Percentiles rank a stretch among this genome's conserved stretches.
Evolutionary conservation across 2,113 vertebrate genomes (phyloP).

Genomic region (Elachura formosa): DNA sequence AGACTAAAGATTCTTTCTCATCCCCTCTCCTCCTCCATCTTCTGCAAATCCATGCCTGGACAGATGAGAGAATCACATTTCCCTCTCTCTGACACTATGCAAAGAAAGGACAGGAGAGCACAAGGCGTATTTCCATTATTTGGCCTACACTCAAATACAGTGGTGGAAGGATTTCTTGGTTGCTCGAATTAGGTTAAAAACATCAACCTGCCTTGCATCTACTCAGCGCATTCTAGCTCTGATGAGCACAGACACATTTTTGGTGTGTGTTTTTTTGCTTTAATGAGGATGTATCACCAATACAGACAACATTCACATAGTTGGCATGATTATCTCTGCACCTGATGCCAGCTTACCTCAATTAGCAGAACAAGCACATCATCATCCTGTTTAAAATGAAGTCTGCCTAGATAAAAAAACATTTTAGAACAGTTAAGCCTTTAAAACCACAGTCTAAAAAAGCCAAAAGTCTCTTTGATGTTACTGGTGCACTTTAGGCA

Average conservation of each 20-base stretch:
- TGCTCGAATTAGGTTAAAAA: background rate
- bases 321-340: background rate
- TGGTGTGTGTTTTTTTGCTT: background rate
- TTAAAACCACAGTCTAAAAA: background rate
- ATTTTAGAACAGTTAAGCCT: background rate
- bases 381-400: background rate
- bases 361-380: background rate
- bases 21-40: rapidly evolving
- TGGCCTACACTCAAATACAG: background rate
- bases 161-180: background rate
- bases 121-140: background rate
- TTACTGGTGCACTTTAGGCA: background rate
- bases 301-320: background rate
- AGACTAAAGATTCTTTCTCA: background rate
- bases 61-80: background rate
- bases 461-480: background rate
- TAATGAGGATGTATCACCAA: background rate
- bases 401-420: background rate
- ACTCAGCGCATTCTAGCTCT: background rate
- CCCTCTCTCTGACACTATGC: background rate
- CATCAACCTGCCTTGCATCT: background rate
- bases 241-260: background rate
- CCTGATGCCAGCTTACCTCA: background rate
- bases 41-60: background rate
- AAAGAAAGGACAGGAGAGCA: background rate